These are phyloP conservation scores for Hydrocynus forskahlii DNA, from an alignment of 2,797 vertebrate species.

Conservation along the genomic window DNA sequence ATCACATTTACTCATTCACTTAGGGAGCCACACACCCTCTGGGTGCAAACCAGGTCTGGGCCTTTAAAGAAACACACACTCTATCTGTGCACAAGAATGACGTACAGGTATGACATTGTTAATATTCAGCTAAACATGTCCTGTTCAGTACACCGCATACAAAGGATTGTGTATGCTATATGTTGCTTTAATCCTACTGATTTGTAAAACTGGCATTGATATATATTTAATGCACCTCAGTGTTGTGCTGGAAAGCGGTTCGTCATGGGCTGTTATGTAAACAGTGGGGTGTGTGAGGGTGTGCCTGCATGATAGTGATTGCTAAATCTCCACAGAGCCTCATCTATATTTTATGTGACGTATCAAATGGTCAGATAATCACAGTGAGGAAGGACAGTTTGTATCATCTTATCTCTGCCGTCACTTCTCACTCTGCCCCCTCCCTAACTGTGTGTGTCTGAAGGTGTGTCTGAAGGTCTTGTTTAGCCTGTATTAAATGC, in stretches of 20 bases:
- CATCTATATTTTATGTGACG: conserved; percentile 51
- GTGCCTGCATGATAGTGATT: conserved; percentile 39
- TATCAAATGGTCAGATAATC: conserved; percentile 53
- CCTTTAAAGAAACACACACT: not conserved
- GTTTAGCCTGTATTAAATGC: not conserved
- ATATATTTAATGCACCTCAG: conserved; percentile 23
- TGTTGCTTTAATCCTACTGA: conserved; percentile 17
- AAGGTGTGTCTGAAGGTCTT: no score
- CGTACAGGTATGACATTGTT: not conserved
- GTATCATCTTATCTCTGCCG: conserved; percentile 19
- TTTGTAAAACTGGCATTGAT: not conserved
- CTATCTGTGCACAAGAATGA: not conserved
- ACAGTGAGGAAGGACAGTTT: conserved; percentile 41
- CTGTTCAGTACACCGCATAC: not conserved
- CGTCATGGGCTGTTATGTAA: conserved; percentile 10
- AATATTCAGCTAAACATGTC: not conserved
- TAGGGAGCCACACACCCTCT: conserved; percentile 37
- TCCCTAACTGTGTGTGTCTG: not conserved
- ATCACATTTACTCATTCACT: conserved; percentile 57
- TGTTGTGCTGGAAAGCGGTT: conserved; percentile 1
- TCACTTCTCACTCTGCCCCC: not conserved
- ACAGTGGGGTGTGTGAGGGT: conserved; percentile 26
- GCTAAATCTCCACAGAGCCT: conserved; percentile 50
- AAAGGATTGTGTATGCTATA: conserved; percentile 1
- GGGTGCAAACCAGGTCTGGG: conserved; percentile 16